These are phyloP conservation scores for Leptinotarsa undecemlineata DNA, from an alignment of 1,140 invertebrate species.

Conservation along the genomic window DNA sequence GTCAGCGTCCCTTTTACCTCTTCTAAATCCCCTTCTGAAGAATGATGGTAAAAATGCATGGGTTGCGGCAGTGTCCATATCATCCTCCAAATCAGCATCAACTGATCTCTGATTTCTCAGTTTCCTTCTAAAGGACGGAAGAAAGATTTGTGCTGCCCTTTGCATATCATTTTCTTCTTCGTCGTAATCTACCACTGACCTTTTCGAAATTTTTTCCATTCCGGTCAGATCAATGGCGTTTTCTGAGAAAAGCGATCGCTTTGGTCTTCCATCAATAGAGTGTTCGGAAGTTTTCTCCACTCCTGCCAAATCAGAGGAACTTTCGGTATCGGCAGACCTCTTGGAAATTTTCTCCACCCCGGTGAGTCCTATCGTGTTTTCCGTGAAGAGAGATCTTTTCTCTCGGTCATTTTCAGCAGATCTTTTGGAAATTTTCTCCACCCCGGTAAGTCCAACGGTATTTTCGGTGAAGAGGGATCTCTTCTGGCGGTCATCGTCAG, in stretches of 20 bases:
- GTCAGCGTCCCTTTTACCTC: not conserved
- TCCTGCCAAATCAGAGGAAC: constrained; percentile 28
- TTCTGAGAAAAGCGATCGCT: constrained; percentile 30
- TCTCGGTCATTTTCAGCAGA: constrained; percentile 23
- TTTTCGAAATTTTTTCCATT: constrained; percentile 35
- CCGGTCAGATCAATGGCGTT: constrained; percentile 31
- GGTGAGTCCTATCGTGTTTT: constrained; percentile 24
- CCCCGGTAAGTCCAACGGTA: constrained; percentile 28
- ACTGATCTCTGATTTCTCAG: not conserved
- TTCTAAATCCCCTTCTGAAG: not conserved
- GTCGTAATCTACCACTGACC: constrained; percentile 26
- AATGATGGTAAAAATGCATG: not conserved
- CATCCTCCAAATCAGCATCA: not conserved
- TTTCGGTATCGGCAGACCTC: constrained; percentile 28
- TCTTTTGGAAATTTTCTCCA: constrained; percentile 38
- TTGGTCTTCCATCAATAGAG: constrained; percentile 18
- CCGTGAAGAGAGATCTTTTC: constrained; percentile 28
- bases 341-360: constrained; percentile 39
- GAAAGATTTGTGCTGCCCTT: constrained; percentile 28
- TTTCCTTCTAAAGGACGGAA: constrained; percentile 37
- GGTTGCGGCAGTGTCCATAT: not conserved
- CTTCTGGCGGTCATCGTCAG: constrained; percentile 23
- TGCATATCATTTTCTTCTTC: constrained; percentile 32
- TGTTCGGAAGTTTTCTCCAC: constrained; percentile 33
- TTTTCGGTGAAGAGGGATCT: constrained; percentile 37